Evolutionary conservation across 2,797 vertebrate genomes (phyloP).

Genomic region (Pampus argenteus): DNA sequence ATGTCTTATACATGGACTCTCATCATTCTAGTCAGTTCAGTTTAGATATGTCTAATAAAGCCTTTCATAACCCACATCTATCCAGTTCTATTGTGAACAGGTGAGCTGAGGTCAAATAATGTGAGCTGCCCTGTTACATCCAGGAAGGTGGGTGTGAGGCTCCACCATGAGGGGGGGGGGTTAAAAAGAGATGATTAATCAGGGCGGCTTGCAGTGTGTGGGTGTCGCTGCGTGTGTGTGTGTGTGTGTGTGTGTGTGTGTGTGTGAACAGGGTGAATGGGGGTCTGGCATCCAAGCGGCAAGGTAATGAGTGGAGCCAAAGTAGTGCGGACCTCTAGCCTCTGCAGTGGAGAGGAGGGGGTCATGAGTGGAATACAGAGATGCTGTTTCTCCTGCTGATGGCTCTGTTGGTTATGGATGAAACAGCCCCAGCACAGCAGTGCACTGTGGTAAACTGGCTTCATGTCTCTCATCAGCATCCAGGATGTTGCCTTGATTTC

Average conservation of each 20-base stretch:
- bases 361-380: conserved; percentile 76
- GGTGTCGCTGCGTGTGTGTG: conserved; percentile 7
- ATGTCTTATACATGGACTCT: conserved; percentile 5
- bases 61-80: no score
- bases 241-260: conserved; percentile 22
- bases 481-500: conserved; percentile 23
- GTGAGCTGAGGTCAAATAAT: conserved; percentile 33
- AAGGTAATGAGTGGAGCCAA: conserved; percentile 78
- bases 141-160: conserved; percentile 13
- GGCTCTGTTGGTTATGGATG: conserved; percentile 73
- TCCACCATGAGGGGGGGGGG: conserved; percentile 23
- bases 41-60: conserved; percentile 1
- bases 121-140: conserved; percentile 40
- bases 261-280: conserved; percentile 61
- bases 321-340: conserved; percentile 74
- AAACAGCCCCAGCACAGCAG: conserved; percentile 44
- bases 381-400: conserved; percentile 57
- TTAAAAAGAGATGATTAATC: conserved; percentile 72
- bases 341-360: conserved; percentile 69
- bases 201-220: conserved; percentile 19
- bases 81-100: not conserved
- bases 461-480: conserved; percentile 37
- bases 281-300: conserved; percentile 66
- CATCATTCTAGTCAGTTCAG: conserved; percentile 14
- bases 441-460: conserved; percentile 38